Conservation (phyloP, 1,140 invertebrate species). For the Drosophila punjabiensis region DNA sequence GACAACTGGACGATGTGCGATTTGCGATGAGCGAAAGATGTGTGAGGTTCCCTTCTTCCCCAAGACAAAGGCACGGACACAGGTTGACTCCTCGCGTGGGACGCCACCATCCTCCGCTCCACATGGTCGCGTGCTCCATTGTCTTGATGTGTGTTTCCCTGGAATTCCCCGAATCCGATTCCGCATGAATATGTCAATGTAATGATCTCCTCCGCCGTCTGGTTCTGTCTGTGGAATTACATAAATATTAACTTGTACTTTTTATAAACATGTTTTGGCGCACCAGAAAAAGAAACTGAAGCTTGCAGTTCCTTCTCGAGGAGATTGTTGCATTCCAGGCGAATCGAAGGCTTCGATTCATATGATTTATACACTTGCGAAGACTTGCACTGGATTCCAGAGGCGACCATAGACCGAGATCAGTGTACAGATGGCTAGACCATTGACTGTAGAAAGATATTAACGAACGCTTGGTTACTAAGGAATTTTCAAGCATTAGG, state of each 20-base stretch:
- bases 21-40: slow-evolving; percentile 27
- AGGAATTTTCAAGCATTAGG: not conserved
- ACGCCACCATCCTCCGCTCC: slow-evolving; percentile 8
- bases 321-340: slow-evolving; percentile 22
- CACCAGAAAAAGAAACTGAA: slow-evolving; percentile 13
- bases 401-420: not conserved
- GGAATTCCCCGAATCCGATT: slow-evolving; percentile 57
- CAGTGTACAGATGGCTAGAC: slow-evolving; percentile 8
- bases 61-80: slow-evolving; percentile 33
- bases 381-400: slow-evolving; percentile 5
- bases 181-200: slow-evolving; percentile 79
- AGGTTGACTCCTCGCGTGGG: slow-evolving; percentile 42
- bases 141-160: slow-evolving; percentile 23
- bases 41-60: slow-evolving; percentile 17
- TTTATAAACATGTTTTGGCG: slow-evolving; percentile 76
- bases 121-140: slow-evolving; percentile 59
- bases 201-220: slow-evolving; percentile 62
- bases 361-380: slow-evolving; percentile 74
- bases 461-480: not conserved
- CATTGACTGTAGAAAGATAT: not conserved
- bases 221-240: slow-evolving; percentile 68
- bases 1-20: slow-evolving; percentile 50
- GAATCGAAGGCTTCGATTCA: slow-evolving; percentile 50
- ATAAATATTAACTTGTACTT: slow-evolving; percentile 83
- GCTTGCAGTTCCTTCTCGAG: slow-evolving; percentile 8